Conservation (phyloP, 2,113 vertebrate species). For the Pelecanus crispus region DNA sequence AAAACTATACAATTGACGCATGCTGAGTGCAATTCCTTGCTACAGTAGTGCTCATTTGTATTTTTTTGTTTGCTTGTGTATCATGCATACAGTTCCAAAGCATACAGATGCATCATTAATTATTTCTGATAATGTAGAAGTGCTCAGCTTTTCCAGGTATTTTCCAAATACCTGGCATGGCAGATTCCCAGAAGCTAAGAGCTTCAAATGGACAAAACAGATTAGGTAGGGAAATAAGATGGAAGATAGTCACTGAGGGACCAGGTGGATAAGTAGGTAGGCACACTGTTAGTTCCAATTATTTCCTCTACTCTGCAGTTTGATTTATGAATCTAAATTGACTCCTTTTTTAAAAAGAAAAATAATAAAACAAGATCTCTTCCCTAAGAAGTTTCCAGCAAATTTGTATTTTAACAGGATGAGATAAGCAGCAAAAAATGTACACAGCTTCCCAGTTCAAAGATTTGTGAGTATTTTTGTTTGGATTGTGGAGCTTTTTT, state of each 20-base stretch:
- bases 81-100: neutral
- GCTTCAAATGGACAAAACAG: neutral
- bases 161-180: neutral
- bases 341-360: neutral
- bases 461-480: neutral
- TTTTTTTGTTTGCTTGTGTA: neutral
- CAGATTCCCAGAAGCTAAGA: neutral
- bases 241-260: neutral
- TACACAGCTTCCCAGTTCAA: neutral
- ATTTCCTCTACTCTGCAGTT: neutral
- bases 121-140: neutral
- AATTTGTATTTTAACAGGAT: neutral
- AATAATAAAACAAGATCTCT: neutral
- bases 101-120: neutral
- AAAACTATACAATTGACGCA: neutral
- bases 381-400: neutral
- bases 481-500: neutral
- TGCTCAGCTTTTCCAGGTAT: neutral
- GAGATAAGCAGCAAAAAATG: neutral
- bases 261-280: neutral
- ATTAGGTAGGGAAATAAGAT: neutral
- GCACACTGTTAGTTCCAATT: neutral
- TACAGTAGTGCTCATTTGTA: neutral
- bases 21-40: neutral
- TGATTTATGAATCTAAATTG: neutral